phyloP scores from a whole-genome alignment of 2,888 invertebrate species.

The Drosophila borborema region DNA sequence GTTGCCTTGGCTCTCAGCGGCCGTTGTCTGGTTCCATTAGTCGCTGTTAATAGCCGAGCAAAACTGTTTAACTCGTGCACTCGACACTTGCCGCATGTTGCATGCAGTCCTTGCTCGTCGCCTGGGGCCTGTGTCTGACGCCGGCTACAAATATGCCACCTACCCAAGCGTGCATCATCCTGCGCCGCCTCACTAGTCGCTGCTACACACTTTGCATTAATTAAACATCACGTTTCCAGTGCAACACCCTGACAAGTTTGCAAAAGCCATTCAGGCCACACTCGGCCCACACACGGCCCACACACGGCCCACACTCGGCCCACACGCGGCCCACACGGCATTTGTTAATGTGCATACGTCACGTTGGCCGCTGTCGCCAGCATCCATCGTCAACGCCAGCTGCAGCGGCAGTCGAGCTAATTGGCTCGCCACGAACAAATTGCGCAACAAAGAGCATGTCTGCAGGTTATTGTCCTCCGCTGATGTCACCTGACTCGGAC shows the following conservation, averaged over 20 bases:
- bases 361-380: constrained; percentile 22
- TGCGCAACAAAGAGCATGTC: constrained; percentile 49
- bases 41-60: constrained; percentile 65
- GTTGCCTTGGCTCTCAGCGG: constrained; percentile 24
- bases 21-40: constrained; percentile 68
- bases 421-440: constrained; percentile 69
- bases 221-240: constrained; percentile 82
- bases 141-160: constrained; percentile 13
- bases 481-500: constrained; percentile 44
- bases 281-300: not conserved
- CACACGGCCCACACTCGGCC: constrained; percentile 15
- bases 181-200: constrained; percentile 5
- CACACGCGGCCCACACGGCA: constrained; percentile 47
- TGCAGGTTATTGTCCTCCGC: constrained; percentile 73
- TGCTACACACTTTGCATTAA: constrained; percentile 75
- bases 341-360: constrained; percentile 55
- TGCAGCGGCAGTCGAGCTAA: constrained; percentile 36
- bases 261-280: constrained; percentile 40
- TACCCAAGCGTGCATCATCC: not conserved
- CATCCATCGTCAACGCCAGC: constrained; percentile 2
- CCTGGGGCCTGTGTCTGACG: constrained; percentile 34
- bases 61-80: constrained; percentile 70
- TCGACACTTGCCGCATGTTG: constrained; percentile 46
- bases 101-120: constrained; percentile 28
- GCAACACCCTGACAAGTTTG: constrained; percentile 80